phyloP scores from a whole-genome alignment of 1,140 invertebrate species.

The Platyscapa corneri region DNA sequence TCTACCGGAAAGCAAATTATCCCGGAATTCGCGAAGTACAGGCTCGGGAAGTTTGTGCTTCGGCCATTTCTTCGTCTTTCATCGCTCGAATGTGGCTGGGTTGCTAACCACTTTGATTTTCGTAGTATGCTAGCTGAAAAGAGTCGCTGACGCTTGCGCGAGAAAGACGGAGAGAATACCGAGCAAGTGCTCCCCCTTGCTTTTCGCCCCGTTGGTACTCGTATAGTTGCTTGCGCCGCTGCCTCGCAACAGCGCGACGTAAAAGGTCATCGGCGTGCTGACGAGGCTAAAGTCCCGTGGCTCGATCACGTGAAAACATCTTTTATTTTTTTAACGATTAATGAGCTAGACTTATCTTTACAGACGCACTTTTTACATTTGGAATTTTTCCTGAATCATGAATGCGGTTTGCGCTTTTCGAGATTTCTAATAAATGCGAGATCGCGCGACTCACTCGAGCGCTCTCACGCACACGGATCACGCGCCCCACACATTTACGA shows the following conservation, averaged over 20 bases:
- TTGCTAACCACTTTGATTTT: too few species aligned
- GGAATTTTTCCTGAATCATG: neutral
- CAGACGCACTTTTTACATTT: neutral
- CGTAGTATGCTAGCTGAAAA: too few species aligned
- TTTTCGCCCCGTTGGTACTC: neutral
- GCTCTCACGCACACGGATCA: neutral
- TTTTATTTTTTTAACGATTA: slow-evolving; percentile 18
- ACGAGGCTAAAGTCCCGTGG: neutral
- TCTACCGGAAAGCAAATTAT: too few species aligned
- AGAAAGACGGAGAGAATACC: neutral
- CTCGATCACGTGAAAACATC: slow-evolving; percentile 17
- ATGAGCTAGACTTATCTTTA: neutral
- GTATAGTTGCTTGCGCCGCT: neutral
- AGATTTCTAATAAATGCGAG: neutral
- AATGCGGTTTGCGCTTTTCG: neutral
- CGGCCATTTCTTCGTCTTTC: too few species aligned
- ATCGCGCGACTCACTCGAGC: too few species aligned
- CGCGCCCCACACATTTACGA: too few species aligned
- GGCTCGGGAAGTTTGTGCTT: too few species aligned
- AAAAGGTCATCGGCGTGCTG: slow-evolving; percentile 39
- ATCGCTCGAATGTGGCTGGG: too few species aligned
- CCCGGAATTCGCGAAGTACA: too few species aligned
- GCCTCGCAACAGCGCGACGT: slow-evolving; percentile 40
- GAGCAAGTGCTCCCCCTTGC: neutral
- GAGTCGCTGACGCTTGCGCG: neutral